phyloP scores from a whole-genome alignment of 2,113 vertebrate genomes.

The Cyanistes caeruleus region DNA sequence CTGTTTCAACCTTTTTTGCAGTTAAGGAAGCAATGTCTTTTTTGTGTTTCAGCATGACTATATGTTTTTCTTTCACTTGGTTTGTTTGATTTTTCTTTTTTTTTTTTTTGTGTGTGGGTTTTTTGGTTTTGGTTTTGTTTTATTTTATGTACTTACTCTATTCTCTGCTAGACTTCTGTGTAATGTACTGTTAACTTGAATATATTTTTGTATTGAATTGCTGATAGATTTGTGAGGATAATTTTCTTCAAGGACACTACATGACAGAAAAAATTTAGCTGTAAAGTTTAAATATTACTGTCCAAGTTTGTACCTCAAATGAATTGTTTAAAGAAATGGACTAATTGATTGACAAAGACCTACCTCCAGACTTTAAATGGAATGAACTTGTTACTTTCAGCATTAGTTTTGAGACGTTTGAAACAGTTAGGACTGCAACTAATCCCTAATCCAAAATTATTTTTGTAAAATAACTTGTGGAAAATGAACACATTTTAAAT shows the following conservation, averaged over 20 bases:
- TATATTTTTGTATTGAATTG: conserved; percentile 90
- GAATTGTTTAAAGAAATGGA: conserved; percentile 82
- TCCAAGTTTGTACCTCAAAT: conserved; percentile 91
- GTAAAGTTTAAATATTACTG: conserved; percentile 82
- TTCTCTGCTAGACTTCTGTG: conserved; percentile 84
- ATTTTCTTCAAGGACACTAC: conserved; percentile 82
- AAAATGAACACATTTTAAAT: conserved; percentile 77
- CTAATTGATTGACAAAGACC: conserved; percentile 88
- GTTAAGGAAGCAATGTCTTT: conserved; percentile 80
- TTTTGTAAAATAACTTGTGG: conserved; percentile 80
- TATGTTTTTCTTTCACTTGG: conserved; percentile 73
- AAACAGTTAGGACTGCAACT: conserved; percentile 85
- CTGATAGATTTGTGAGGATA: conserved; percentile 85
- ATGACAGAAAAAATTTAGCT: conserved; percentile 78
- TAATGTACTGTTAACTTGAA: conserved; percentile 91
- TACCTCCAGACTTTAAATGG: conserved; percentile 92
- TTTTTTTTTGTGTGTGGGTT: background rate
- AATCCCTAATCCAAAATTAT: conserved; percentile 80
- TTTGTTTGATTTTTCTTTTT: background rate
- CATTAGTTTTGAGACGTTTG: conserved; percentile 74
- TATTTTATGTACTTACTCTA: conserved; percentile 79
- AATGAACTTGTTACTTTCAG: conserved; percentile 80
- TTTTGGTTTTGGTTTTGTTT: background rate
- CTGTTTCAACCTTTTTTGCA: conserved; percentile 76
- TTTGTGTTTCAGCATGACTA: conserved; percentile 77